Percentiles rank a stretch among this genome's conserved stretches.
Evolutionary conservation across 1,140 invertebrate genomes (phyloP).

Genomic region (Patella vulgata): DNA sequence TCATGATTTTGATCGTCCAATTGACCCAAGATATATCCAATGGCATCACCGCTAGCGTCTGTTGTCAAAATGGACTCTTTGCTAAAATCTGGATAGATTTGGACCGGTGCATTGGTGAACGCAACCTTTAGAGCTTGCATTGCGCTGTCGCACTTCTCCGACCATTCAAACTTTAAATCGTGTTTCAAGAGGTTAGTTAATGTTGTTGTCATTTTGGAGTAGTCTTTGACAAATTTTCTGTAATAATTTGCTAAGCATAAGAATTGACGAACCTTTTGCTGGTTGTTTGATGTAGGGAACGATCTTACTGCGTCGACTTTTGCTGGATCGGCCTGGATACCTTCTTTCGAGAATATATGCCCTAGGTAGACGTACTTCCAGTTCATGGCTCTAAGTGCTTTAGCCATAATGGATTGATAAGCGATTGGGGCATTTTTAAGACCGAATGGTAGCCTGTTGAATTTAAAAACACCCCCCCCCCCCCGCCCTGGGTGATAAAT

Average conservation of each 20-base stretch:
- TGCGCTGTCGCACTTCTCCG: constrained; percentile 14
- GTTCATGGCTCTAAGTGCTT: constrained; percentile 12
- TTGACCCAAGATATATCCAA: constrained; percentile 23
- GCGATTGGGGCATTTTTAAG: constrained; percentile 20
- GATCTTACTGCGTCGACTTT: constrained; percentile 11
- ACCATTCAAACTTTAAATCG: constrained; percentile 24
- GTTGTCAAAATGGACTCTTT: constrained; percentile 9
- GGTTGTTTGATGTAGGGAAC: constrained; percentile 42
- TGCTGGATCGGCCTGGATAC: constrained; percentile 13
- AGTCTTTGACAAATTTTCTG: constrained; percentile 35
- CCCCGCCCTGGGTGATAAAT: constrained; percentile 32
- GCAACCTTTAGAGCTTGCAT: constrained; percentile 22
- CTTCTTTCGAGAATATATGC: constrained; percentile 25
- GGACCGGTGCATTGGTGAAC: no score
- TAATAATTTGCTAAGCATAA: constrained; percentile 33
- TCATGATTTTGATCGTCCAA: constrained; percentile 9
- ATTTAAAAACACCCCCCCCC: constrained; percentile 19
- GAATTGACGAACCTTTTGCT: constrained; percentile 21
- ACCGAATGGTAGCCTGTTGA: constrained; percentile 29
- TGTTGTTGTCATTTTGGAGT: constrained; percentile 29
- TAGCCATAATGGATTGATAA: constrained; percentile 21
- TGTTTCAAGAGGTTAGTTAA: constrained; percentile 13
- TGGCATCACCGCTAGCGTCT: constrained; percentile 25
- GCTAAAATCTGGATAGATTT: constrained; percentile 33
- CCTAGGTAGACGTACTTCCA: constrained; percentile 25